These are phyloP conservation scores for Conistra vaccinii DNA, from an alignment of 2,888 invertebrate species.

Conservation along the genomic window DNA sequence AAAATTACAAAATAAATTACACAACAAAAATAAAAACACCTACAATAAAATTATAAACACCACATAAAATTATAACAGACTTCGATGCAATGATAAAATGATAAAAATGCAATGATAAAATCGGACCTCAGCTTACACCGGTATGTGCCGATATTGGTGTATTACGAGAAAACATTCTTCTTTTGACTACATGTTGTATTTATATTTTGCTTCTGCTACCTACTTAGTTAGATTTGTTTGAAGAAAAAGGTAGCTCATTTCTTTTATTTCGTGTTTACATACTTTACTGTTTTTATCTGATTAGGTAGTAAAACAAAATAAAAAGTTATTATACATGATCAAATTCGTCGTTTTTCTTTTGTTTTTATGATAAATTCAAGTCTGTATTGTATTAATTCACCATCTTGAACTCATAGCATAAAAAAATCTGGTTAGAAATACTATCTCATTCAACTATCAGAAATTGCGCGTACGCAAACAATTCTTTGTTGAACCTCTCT, in stretches of 20 bases:
- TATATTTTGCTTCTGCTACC: background rate
- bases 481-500: background rate
- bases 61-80: too few relatives aligned
- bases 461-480: constrained; percentile 14
- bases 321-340: background rate
- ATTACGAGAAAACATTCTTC: background rate
- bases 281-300: constrained; percentile 34
- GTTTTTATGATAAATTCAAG: background rate
- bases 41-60: too few relatives aligned
- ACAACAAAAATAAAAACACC: too few relatives aligned
- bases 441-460: constrained; percentile 15
- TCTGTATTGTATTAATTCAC: background rate
- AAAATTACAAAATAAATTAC: too few relatives aligned
- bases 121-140: too few relatives aligned
- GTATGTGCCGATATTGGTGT: too few relatives aligned
- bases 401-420: background rate
- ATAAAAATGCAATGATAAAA: too few relatives aligned
- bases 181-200: background rate
- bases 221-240: background rate
- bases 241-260: constrained; percentile 33
- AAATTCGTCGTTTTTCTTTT: constrained; percentile 1
- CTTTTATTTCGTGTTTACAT: constrained; percentile 37
- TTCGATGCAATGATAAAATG: too few relatives aligned
- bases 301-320: constrained; percentile 25
- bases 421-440: background rate